Conservation (phyloP, 2,113 vertebrate genomes). For the Poicephalus gulielmi region DNA sequence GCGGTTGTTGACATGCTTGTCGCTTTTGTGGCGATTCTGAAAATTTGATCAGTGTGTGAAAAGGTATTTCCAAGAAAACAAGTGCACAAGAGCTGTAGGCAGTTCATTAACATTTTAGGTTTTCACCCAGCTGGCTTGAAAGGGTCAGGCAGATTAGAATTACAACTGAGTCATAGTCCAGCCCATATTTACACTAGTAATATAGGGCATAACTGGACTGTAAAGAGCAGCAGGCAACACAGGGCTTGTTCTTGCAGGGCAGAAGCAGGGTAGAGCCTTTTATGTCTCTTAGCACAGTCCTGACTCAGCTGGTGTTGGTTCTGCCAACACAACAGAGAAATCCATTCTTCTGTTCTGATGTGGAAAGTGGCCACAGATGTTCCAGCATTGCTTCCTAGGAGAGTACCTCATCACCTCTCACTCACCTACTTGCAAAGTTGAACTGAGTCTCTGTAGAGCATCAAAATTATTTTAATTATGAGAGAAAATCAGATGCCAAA, state of each 20-base stretch:
- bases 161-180: background rate
- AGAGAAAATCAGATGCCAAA: background rate
- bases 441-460: fast-evolving
- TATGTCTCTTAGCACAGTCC: background rate
- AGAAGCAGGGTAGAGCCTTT: background rate
- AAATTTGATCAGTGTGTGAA: conserved; percentile 23
- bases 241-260: background rate
- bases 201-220: background rate
- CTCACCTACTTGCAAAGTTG: background rate
- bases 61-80: background rate
- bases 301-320: background rate
- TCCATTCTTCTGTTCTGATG: background rate
- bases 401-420: background rate
- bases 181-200: background rate
- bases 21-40: conserved; percentile 89
- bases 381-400: background rate
- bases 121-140: background rate
- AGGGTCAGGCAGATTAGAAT: background rate
- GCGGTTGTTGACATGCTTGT: conserved; percentile 92
- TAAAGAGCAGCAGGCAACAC: background rate
- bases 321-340: background rate
- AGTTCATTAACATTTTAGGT: background rate
- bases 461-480: background rate
- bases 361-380: background rate
- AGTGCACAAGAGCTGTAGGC: background rate